Percentiles rank a stretch among this genome's conserved stretches.
Conservation (phyloP, 2,888 invertebrate genomes). For the Erebia aethiops region DNA sequence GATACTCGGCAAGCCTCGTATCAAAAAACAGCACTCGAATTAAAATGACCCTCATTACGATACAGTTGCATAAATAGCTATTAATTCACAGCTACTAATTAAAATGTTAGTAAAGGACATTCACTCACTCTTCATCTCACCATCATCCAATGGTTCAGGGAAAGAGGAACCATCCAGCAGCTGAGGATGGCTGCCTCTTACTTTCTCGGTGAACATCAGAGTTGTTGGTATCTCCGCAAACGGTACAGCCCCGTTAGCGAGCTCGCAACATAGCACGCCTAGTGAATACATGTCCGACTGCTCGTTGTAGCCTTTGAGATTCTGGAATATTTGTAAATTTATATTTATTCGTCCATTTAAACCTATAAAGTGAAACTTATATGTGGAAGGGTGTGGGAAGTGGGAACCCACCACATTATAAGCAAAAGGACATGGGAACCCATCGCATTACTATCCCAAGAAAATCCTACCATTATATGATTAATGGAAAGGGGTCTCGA, state of each 20-base stretch:
- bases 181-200: conserved; percentile 90
- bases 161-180: conserved; percentile 89
- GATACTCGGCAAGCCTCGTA: too few species aligned
- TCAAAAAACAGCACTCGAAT: too few species aligned
- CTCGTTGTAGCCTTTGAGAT: conserved; percentile 93
- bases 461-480: too few species aligned
- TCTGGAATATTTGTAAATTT: conserved; percentile 68
- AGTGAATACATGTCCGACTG: conserved; percentile 96
- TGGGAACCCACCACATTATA: too few species aligned
- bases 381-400: too few species aligned
- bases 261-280: conserved; percentile 93
- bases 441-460: too few species aligned
- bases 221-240: conserved; percentile 93
- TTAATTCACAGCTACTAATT: neutral
- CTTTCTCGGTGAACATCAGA: conserved; percentile 95
- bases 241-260: conserved; percentile 94
- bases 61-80: too few species aligned
- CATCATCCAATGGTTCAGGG: conserved; percentile 75
- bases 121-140: conserved; percentile 62
- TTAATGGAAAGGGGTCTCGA: too few species aligned
- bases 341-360: too few species aligned
- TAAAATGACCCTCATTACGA: too few species aligned
- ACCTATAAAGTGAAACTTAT: too few species aligned
- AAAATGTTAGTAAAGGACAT: conserved; percentile 11
- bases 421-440: too few species aligned